These are phyloP conservation scores for Antigone vipio DNA, from an alignment of 2,113 vertebrate species.

Conservation along the genomic window DNA sequence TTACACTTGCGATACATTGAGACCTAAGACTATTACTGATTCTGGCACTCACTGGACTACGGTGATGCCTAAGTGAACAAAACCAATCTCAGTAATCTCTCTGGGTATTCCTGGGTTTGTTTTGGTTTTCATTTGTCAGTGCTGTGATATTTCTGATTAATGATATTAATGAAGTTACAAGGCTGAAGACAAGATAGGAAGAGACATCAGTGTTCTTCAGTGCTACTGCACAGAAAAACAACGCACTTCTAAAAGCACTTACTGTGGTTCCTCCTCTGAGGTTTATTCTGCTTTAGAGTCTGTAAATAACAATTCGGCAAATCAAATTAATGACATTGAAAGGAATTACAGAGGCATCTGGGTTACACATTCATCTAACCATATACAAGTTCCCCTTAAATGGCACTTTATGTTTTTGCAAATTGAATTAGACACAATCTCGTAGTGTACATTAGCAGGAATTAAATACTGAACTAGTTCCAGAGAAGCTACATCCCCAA, in stretches of 20 bases:
- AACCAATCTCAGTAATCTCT: background rate
- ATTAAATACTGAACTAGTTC: slow-evolving; percentile 36
- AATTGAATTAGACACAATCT: slow-evolving; percentile 42
- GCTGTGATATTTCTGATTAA: background rate
- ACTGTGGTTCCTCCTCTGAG: background rate
- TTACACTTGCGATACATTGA: background rate
- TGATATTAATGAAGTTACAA: background rate
- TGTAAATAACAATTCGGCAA: slow-evolving; percentile 34
- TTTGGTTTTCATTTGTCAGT: background rate
- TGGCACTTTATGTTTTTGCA: slow-evolving; percentile 26
- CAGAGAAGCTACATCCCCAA: background rate
- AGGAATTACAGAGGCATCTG: slow-evolving; percentile 20
- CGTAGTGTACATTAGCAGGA: background rate
- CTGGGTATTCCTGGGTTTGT: background rate
- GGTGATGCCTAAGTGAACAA: background rate
- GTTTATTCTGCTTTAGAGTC: background rate
- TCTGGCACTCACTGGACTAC: background rate
- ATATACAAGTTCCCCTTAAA: background rate
- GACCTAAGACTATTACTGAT: background rate
- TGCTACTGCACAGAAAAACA: background rate
- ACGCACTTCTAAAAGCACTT: background rate
- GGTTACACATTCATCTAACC: background rate
- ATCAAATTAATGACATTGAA: slow-evolving; percentile 25
- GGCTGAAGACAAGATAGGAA: background rate
- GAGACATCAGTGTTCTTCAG: background rate